Conservation (phyloP, 2,888 invertebrate genomes). For the Steinernema hermaphroditum region DNA sequence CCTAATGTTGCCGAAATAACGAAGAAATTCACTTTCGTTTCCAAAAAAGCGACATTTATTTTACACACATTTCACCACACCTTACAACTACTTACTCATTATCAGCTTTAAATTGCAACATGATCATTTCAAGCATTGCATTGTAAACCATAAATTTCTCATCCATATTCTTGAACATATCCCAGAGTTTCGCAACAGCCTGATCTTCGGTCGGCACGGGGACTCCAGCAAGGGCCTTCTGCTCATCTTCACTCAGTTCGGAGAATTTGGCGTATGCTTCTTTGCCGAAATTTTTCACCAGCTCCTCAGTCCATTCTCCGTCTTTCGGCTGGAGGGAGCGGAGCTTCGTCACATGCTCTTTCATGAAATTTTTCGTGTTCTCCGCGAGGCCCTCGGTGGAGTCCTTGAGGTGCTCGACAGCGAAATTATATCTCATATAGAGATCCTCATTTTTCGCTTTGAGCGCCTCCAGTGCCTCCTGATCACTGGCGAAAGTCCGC, state of each 20-base stretch:
- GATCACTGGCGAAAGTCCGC: not conserved
- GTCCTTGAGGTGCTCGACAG: not conserved
- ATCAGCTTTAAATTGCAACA: too few relatives aligned
- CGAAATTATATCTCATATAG: not conserved
- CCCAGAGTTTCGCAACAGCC: slow-evolving; percentile 2
- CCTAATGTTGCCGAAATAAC: too few relatives aligned
- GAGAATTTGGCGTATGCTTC: not conserved
- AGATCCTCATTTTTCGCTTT: not conserved
- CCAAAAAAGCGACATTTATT: too few relatives aligned
- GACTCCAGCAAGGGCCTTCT: not conserved
- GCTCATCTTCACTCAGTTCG: not conserved
- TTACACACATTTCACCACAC: too few relatives aligned
- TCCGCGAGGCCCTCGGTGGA: not conserved
- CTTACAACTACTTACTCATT: too few relatives aligned
- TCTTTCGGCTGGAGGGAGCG: not conserved
- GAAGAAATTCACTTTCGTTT: too few relatives aligned
- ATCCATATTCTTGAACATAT: not conserved
- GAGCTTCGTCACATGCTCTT: not conserved
- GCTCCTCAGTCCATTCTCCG: not conserved
- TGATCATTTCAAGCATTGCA: too few relatives aligned
- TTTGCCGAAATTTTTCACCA: not conserved
- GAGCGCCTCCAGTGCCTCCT: not conserved
- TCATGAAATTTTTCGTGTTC: slow-evolving; percentile 2
- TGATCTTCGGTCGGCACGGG: not conserved
- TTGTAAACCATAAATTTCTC: not conserved